Evolutionary conservation across 1,140 invertebrate species (phyloP).

Genomic region (Bombus cullumanus): DNA sequence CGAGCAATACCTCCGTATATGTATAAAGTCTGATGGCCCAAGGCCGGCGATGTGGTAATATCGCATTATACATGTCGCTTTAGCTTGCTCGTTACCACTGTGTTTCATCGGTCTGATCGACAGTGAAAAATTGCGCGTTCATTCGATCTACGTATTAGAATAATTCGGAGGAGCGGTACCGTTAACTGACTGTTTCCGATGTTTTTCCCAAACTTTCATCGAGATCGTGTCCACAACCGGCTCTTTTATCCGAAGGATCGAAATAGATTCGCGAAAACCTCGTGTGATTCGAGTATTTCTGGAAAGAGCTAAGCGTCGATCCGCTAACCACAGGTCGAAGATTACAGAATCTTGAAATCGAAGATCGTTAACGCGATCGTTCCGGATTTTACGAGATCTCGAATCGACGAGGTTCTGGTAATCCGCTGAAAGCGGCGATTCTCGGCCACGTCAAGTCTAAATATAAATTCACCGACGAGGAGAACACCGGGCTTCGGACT

Average conservation of each 20-base stretch:
- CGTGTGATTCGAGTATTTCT: neutral
- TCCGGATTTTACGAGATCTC: constrained; percentile 34
- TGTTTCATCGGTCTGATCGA: neutral
- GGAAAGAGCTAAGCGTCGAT: neutral
- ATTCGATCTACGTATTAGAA: neutral
- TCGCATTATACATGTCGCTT: constrained; percentile 38
- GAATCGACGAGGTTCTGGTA: constrained; percentile 12
- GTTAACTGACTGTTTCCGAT: too few relatives aligned
- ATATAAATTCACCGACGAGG: constrained; percentile 61
- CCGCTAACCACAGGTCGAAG: neutral
- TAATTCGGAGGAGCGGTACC: too few relatives aligned
- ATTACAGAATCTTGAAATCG: neutral
- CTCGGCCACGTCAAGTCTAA: constrained; percentile 61
- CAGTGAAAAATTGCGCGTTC: neutral
- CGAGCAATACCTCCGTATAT: constrained; percentile 75
- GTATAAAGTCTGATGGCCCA: constrained; percentile 74
- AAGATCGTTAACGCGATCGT: neutral
- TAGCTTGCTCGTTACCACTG: neutral
- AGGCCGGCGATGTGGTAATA: constrained; percentile 70
- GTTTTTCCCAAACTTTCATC: too few relatives aligned
- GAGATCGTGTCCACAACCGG: too few relatives aligned
- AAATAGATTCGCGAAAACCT: too few relatives aligned
- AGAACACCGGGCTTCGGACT: constrained; percentile 9
- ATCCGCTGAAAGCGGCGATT: constrained; percentile 29
- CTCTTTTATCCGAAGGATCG: neutral